Conservation (phyloP, 2,797 vertebrate species). For the Phoxinus dragarum region DNA sequence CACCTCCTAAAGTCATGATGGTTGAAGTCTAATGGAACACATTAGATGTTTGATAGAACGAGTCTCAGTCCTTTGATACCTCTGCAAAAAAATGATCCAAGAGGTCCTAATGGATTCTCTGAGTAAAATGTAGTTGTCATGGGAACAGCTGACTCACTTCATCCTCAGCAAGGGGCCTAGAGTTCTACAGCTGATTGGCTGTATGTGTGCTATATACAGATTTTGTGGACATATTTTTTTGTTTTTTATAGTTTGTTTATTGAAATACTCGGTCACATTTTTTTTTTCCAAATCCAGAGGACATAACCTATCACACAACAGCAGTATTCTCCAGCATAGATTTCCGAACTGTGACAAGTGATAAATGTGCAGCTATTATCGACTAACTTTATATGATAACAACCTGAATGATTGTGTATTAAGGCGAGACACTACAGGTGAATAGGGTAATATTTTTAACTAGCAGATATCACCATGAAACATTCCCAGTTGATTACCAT, state of each 20-base stretch:
- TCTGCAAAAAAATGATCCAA: conserved; percentile 33
- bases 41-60: conserved; percentile 48
- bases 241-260: not conserved
- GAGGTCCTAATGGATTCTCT: conserved; percentile 22
- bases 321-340: not conserved
- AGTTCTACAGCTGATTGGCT: conserved; percentile 1
- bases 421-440: no score
- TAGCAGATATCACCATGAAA: no score
- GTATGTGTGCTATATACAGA: not conserved
- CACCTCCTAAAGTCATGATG: conserved; percentile 30
- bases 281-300: not conserved
- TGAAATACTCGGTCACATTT: not conserved
- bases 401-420: not conserved
- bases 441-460: no score
- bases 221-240: not conserved
- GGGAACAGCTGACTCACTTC: conserved; percentile 44
- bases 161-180: conserved; percentile 12
- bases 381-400: not conserved
- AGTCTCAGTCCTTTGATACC: conserved; percentile 34
- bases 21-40: conserved; percentile 49
- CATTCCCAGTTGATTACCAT: no score
- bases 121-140: conserved; percentile 48
- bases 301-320: not conserved
- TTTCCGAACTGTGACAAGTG: not conserved
- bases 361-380: not conserved